Percentiles rank a stretch among this genome's conserved stretches.
phyloP scores from a whole-genome alignment of 2,797 vertebrate genomes.

The Phrynocephalus vlangalii region DNA sequence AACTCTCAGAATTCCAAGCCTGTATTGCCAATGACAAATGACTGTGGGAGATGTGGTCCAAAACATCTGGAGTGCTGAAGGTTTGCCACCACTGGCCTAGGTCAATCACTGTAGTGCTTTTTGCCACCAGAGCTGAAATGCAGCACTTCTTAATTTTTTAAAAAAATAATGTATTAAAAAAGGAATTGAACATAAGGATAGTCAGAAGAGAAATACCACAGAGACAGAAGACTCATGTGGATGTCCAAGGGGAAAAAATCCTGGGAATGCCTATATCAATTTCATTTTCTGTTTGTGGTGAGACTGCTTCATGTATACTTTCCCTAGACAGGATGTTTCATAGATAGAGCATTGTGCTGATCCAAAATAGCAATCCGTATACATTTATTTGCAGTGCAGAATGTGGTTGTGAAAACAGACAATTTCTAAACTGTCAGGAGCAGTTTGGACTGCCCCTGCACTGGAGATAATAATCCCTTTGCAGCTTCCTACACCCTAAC shows the following conservation, averaged over 20 bases:
- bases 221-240: neutral
- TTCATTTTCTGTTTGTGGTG: neutral
- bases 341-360: neutral
- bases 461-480: constrained; percentile 24
- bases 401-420: neutral
- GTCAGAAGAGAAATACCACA: neutral
- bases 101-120: too few species aligned
- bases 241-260: neutral
- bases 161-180: neutral
- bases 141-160: neutral
- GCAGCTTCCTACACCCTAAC: constrained; percentile 8
- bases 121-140: neutral
- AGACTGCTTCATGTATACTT: neutral
- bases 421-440: constrained; percentile 29
- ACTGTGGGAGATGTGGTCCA: too few species aligned
- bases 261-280: neutral
- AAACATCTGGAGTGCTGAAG: too few species aligned
- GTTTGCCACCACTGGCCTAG: too few species aligned
- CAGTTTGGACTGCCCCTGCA: constrained; percentile 30
- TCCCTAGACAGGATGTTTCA: neutral
- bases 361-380: neutral
- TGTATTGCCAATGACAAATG: too few species aligned
- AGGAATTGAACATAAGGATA: neutral
- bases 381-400: constrained; percentile 36
- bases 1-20: too few species aligned